Base-by-base conservation (phyloP, 2,113 vertebrate species). In the Alosa alosa region DNA sequence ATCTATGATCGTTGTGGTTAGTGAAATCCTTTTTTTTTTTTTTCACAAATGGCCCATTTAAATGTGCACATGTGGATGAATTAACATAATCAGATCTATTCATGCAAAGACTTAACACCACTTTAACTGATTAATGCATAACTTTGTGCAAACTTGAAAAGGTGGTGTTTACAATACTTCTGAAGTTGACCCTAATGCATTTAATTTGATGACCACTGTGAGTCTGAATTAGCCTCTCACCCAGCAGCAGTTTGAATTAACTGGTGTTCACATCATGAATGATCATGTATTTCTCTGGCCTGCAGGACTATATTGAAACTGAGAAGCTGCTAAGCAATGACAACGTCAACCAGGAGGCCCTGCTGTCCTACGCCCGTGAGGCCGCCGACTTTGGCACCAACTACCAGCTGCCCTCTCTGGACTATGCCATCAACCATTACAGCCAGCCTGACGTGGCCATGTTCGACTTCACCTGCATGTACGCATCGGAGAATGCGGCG, bases 391-490 rank as follows among this genome's bases (percentile, higher is more conserved):
- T 99, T 25, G 98, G 96, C 89, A 99, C 98, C 8, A 97, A 97
- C 90, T 99, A 99, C 94, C 97, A 99, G 93, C 94, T 99, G 88
- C 98, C 98, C 0, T 97, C 98, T 1, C 94, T 99, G 91, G 98
- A 99, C 94, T 99, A 97, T 45, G 97, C 98, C 88, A 96, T 97
- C 90, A 99, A 99, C 92, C 97, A 99, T 92, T 96, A 97, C 0
- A 96, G 96, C 25, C 97, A 98, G 88, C 96, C 97, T 0, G 98
- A 99, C 0, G 98, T 98, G 18, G 97, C 98, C 85, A 99, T 99
- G 98, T 99, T 99, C 10, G 98, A 99, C 94, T 99, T 99, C 90
- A 99, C 98, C 89, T 96, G 94, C 92, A 99, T 99, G 98, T 98
- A 99, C 1, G 98, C 98, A 0, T 98, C 97, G 0, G 98, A 99